Base-by-base conservation (phyloP, 1,140 invertebrate genomes). In the Drosophila subpulchrella region DNA sequence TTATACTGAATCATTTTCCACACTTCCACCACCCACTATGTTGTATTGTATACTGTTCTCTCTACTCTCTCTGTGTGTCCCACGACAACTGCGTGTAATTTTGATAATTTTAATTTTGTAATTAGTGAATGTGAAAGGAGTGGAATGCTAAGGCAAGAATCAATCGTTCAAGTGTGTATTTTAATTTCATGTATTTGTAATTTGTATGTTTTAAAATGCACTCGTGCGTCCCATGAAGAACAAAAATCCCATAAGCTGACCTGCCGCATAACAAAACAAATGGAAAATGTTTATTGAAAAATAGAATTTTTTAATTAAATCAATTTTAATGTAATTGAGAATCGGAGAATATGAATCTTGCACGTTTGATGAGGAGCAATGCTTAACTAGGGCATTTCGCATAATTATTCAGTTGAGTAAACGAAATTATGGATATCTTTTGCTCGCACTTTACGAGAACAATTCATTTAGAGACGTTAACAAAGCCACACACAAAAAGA, bases 41-140 rank as follows among this genome's bases (percentile, higher is more conserved):
- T 75, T 72, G 54, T 68, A 44, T 59, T 68, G 41, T 62, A 44
- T 54, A 51, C 55, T 53, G 55, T 48, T 57, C 59, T 56, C 51
- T 61, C 57, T 75, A 56, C 65, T 58, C 56, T 74, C 27, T 65
- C 47, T 46, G 59, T 78, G 63, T 78, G 56, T 60, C 54, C 38
- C 50, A 13, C 20, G 71, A 74, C 60, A 72, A 76, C 75, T 70
- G 62, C 81, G 70, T 84, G 80, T 86, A 86, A 85, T 80, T 85
- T 78, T 57, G 59, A 83, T 67, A 41, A 51, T 85, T 88, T 86
- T 83, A 86, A 83, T 63, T 79, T 66, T 86, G 83, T 86, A 86
- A 86, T 83, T 86, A 86, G 82, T 88, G 61, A 88, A 84, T 78
- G 81, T 54, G 47, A 73, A 47, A 36, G 50, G 57, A 59, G 27